phyloP scores from a whole-genome alignment of 1,140 invertebrate genomes.

The Dreissena polymorpha region DNA sequence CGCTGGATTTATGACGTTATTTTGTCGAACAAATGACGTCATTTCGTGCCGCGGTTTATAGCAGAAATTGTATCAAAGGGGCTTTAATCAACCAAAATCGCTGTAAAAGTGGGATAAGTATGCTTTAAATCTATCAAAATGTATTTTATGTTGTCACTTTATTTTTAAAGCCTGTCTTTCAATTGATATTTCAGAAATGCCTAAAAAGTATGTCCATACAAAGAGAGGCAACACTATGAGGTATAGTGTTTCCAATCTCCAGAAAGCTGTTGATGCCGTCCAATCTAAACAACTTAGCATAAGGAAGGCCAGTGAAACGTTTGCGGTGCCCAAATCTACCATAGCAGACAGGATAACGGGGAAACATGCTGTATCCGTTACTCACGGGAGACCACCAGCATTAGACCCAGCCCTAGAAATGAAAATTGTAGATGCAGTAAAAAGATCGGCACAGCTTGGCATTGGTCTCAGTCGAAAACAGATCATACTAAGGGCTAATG shows the following conservation, averaged over 20 bases:
- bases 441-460: slow-evolving; percentile 20
- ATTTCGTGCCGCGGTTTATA: no score
- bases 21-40: no score
- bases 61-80: no score
- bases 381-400: slow-evolving; percentile 35
- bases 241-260: not conserved
- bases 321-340: slow-evolving; percentile 46
- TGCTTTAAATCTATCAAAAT: no score
- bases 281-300: slow-evolving; percentile 33
- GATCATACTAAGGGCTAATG: slow-evolving; percentile 28
- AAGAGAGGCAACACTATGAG: slow-evolving; percentile 19
- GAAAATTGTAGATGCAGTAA: slow-evolving; percentile 38
- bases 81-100: no score
- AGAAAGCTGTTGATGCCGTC: slow-evolving; percentile 27
- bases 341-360: slow-evolving; percentile 42
- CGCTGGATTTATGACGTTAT: no score
- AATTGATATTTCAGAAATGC: slow-evolving; percentile 8
- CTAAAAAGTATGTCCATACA: slow-evolving; percentile 26
- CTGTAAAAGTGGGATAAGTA: no score
- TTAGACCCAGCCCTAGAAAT: slow-evolving; percentile 41
- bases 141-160: no score
- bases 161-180: no score
- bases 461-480: slow-evolving; percentile 46
- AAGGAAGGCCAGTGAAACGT: slow-evolving; percentile 17
- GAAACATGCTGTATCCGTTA: slow-evolving; percentile 11